A percentile compares a stretch with the other conserved stretches of the same genome.
phyloP scores from a whole-genome alignment of 2,113 vertebrate species.

The Tragelaphus strepsiceros region DNA sequence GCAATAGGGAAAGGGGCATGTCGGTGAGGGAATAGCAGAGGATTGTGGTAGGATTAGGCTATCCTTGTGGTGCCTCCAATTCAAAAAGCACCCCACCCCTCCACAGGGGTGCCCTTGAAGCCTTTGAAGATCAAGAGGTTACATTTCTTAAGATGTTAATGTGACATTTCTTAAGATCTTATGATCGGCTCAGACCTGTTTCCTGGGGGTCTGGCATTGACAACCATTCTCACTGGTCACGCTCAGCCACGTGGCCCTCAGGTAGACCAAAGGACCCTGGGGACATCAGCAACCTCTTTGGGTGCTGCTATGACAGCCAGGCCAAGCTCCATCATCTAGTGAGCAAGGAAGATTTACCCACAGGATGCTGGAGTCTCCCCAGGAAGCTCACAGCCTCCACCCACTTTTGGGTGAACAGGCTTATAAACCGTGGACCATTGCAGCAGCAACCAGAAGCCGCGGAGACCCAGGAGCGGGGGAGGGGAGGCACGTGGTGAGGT shows the following conservation, averaged over 20 bases:
- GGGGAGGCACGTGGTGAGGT: fast-evolving
- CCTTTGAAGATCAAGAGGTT: neutral
- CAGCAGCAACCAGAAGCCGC: neutral
- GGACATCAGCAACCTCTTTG: neutral
- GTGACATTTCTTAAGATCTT: neutral
- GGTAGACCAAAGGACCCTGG: neutral
- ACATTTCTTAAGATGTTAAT: neutral
- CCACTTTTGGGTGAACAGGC: neutral
- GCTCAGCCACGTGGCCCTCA: no score
- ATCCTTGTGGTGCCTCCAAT: neutral
- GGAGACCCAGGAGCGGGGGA: fast-evolving
- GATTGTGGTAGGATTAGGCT: fast-evolving
- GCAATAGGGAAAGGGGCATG: neutral
- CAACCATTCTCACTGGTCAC: neutral
- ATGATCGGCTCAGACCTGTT: neutral
- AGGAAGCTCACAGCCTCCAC: neutral
- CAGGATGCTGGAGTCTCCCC: neutral
- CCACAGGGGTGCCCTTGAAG: neutral
- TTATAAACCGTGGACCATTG: fast-evolving
- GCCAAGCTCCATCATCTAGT: neutral
- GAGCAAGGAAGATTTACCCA: neutral
- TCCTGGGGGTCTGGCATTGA: neutral
- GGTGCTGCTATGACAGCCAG: neutral
- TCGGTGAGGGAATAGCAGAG: no score
- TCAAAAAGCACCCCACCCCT: neutral